Evolutionary conservation across 2,113 vertebrate species (phyloP), one percentile per base, ranked within the genome.

Genomic region (Myiopsitta monachus): DNA sequence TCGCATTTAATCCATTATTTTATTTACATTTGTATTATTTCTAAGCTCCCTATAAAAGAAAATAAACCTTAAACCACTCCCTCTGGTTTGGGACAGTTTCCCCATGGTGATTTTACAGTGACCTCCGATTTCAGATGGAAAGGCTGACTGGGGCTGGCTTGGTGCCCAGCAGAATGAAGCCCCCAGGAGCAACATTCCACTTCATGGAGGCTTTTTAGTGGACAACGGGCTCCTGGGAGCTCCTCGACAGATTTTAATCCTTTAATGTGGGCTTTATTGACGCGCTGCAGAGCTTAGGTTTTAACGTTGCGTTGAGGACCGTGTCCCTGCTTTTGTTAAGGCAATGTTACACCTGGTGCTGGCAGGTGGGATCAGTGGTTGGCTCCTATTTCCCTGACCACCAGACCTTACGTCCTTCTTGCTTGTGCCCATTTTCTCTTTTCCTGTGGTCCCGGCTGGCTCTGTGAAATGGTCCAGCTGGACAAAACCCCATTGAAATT

Each of bases 31-130:
- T 28, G 6, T 33, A 7, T 43, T 30, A 21, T 51, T 92, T 55
- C 54, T 51, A 75, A 64, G 47, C 10, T 75, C 46, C n/a, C 41
- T 59, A 24, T 36, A 59, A 24, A 59, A 59, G 22, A 59, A 36
- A 59, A 59, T 23, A 59, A 36, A 59, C 10, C 33, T 7, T 33
- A 36, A 36, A 59, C 33, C 14, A 23, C 33, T 59, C 57, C 22
- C 33, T 59, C 57, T 59, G 57, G 22, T 36, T 24, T 36, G 57
- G 57, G 33, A 59, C 57, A 59, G 33, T 24, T 59, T 36, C 57
- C 23, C 33, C 33, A 63, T 1, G 0, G 33, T 5, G 62, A 21
- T 51, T 77, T 54, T 30, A 31, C 31, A 15, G 47, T 3, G 0
- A 10, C 22, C 19, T 26, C 72, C 2, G 8, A 11, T 46, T 16